A percentile compares a stretch with the other conserved stretches of the same genome.
Conservation (phyloP, 2,797 vertebrate genomes). For the Pagetopsis macropterus region DNA sequence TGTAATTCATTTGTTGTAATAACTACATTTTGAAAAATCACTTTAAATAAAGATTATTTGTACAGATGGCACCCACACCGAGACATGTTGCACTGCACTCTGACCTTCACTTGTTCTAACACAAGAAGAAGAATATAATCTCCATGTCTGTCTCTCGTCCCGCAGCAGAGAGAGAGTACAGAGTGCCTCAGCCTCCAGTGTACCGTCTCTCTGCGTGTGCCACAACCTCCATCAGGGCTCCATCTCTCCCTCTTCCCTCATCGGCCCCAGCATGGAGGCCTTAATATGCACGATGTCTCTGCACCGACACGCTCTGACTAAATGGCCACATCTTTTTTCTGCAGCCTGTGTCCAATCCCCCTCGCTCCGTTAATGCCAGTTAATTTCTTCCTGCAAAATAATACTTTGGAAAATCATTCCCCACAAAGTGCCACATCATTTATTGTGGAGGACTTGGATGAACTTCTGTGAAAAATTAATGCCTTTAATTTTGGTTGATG, state of each 20-base stretch:
- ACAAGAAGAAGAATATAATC: background rate
- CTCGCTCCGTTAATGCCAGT: slow-evolving; percentile 92
- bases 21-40: background rate
- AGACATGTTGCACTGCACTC: background rate
- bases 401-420: slow-evolving; percentile 97
- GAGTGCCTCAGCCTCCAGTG: slow-evolving; percentile 65
- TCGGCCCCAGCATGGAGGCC: slow-evolving; percentile 88
- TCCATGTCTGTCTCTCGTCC: slow-evolving; percentile 23
- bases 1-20: background rate
- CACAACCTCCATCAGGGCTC: slow-evolving; percentile 85
- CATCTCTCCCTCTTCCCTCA: slow-evolving; percentile 87
- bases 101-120: background rate
- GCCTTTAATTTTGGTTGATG: slow-evolving; percentile 99
- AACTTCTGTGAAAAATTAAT: slow-evolving; percentile 99
- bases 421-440: slow-evolving; percentile 98
- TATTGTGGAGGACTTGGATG: slow-evolving; percentile 96
- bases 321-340: slow-evolving; percentile 90
- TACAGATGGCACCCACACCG: background rate
- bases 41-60: background rate
- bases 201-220: slow-evolving; percentile 76
- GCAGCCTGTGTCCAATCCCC: slow-evolving; percentile 86
- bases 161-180: slow-evolving; percentile 19
- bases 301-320: slow-evolving; percentile 87
- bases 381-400: slow-evolving; percentile 90
- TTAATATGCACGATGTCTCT: slow-evolving; percentile 88